Evolutionary conservation across 2,888 invertebrate genomes (phyloP).

Genomic region (Vesta saturnalis): DNA sequence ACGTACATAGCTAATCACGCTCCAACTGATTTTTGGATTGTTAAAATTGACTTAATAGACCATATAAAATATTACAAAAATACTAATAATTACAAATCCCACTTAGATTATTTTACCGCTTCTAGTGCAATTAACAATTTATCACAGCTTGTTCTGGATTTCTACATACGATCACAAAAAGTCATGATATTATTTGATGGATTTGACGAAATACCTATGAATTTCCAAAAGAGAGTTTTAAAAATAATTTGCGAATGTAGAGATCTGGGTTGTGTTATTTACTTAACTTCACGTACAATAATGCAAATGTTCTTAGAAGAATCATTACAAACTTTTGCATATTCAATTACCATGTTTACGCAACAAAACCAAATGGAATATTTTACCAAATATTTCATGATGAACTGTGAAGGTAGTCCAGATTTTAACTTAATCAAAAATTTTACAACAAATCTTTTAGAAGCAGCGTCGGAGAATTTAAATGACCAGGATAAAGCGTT

Average conservation of each 20-base stretch:
- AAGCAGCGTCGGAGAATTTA: not conserved
- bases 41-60: constrained; percentile 14
- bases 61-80: not conserved
- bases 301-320: constrained; percentile 15
- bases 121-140: not conserved
- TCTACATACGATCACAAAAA: not conserved
- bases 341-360: not conserved
- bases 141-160: not conserved
- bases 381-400: not conserved
- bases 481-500: constrained; percentile 7
- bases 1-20: constrained; percentile 10
- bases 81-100: not conserved
- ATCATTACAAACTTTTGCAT: constrained; percentile 11
- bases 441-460: not conserved
- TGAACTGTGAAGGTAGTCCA: not conserved
- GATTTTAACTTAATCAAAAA: not conserved
- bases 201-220: constrained; percentile 20
- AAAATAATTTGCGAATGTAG: not conserved
- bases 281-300: constrained; percentile 23
- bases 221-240: constrained; percentile 10
- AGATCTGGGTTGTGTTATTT: constrained; percentile 13
- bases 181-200: constrained; percentile 24
- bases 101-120: not conserved
- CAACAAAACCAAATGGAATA: constrained; percentile 9
- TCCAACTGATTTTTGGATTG: constrained; percentile 11